Evolutionary conservation across 2,797 vertebrate species (phyloP).

Genomic region (Galago senegalensis): DNA sequence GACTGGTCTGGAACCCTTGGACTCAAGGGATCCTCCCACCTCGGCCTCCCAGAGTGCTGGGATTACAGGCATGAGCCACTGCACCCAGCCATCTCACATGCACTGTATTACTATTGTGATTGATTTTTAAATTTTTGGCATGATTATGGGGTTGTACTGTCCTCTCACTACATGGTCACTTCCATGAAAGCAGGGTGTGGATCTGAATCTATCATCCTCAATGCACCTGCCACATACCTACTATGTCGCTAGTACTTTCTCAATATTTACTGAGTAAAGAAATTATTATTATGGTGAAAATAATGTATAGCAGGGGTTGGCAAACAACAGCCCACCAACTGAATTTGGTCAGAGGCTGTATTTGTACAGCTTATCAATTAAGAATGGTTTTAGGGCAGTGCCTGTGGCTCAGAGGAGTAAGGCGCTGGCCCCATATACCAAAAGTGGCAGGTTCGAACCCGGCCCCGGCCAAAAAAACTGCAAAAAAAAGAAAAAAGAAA

Average conservation of each 20-base stretch:
- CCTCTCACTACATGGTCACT: neutral
- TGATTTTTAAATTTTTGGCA: slow-evolving; percentile 4
- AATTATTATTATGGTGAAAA: neutral
- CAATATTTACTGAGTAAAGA: neutral
- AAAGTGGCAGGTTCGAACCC: too few relatives aligned
- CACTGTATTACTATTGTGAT: neutral
- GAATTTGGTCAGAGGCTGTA: neutral
- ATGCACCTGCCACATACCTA: neutral
- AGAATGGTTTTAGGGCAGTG: neutral
- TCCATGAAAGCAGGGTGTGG: neutral
- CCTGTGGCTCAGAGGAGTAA: too few relatives aligned
- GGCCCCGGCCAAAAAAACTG: too few relatives aligned
- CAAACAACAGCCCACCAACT: neutral
- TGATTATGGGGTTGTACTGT: neutral
- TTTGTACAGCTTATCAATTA: neutral
- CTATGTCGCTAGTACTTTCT: neutral
- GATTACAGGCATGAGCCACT: too few relatives aligned
- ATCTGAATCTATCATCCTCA: neutral
- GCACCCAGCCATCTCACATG: too few relatives aligned
- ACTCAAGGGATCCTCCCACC: too few relatives aligned
- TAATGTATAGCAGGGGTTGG: neutral
- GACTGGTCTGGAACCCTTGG: too few relatives aligned
- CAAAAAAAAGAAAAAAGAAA: too few relatives aligned
- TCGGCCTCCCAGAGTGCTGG: too few relatives aligned
- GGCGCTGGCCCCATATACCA: too few relatives aligned